Conservation (phyloP, 2,797 vertebrate species). For the Gadopsis marmoratus region DNA sequence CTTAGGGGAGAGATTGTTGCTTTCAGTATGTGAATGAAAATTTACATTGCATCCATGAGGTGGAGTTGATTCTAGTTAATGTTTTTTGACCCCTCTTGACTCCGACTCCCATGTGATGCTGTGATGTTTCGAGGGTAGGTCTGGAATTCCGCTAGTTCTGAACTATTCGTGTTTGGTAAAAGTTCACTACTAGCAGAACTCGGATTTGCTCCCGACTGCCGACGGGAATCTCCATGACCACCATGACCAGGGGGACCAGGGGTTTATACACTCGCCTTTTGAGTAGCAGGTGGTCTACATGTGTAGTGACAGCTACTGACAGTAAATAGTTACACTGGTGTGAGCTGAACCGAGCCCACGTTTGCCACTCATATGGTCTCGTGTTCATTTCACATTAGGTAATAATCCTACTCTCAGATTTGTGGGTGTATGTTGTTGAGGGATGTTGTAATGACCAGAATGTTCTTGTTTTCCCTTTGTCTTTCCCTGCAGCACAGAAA, state of each 20-base stretch:
- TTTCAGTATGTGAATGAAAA: slow-evolving; percentile 7
- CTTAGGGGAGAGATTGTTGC: background rate
- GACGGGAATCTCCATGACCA: slow-evolving; percentile 43
- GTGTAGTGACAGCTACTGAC: background rate
- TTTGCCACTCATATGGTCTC: slow-evolving; percentile 31
- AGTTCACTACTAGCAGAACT: slow-evolving; percentile 91
- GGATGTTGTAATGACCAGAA: background rate
- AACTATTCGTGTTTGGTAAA: slow-evolving; percentile 84
- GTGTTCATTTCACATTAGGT: slow-evolving; percentile 72
- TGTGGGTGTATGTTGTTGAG: slow-evolving; percentile 2
- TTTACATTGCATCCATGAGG: background rate
- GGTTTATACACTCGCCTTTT: background rate
- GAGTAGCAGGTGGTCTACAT: slow-evolving; percentile 21
- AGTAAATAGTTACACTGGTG: slow-evolving; percentile 58
- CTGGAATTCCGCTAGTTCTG: slow-evolving; percentile 90
- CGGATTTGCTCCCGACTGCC: slow-evolving; percentile 82
- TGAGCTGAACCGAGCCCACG: slow-evolving; percentile 62
- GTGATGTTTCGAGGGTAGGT: slow-evolving; percentile 79
- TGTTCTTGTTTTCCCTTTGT: background rate
- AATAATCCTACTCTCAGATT: slow-evolving; percentile 40
- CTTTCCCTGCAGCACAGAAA: background rate
- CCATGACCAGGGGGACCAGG: slow-evolving; percentile 3
- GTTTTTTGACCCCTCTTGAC: slow-evolving; percentile 9
- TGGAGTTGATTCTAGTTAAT: background rate
- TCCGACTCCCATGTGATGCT: slow-evolving; percentile 34